Conservation (phyloP, 1,140 invertebrate genomes). For the Trinorchestia longiramus region DNA sequence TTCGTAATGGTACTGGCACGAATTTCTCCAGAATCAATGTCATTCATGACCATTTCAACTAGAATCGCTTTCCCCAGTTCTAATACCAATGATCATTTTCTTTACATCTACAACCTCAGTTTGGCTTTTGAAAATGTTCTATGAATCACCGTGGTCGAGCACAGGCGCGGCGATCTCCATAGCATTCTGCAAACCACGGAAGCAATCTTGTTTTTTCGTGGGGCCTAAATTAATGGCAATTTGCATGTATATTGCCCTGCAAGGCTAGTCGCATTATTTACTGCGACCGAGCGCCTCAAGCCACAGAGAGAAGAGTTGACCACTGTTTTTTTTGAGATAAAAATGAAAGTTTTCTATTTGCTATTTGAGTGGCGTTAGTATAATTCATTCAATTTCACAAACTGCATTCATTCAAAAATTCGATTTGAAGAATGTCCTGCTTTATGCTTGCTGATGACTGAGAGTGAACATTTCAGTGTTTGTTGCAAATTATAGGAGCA, state of each 20-base stretch:
- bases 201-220: slow-evolving; percentile 41
- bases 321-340: slow-evolving; percentile 1
- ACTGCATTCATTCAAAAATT: not conserved
- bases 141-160: not conserved
- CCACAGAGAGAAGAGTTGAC: slow-evolving; percentile 21
- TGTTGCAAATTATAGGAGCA: not conserved
- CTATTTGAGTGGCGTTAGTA: not conserved
- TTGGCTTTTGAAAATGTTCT: not conserved
- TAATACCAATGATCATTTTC: not conserved
- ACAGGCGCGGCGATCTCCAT: not conserved
- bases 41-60: too few relatives aligned
- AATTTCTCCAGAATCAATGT: too few relatives aligned
- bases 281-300: slow-evolving; percentile 14
- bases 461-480: not conserved
- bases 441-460: not conserved
- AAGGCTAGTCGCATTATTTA: slow-evolving; percentile 49
- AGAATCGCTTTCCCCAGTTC: not conserved
- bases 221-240: slow-evolving; percentile 41
- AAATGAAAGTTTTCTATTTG: not conserved
- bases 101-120: not conserved
- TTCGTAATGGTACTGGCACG: too few relatives aligned
- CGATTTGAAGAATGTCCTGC: not conserved
- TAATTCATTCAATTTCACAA: not conserved
- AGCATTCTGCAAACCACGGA: slow-evolving; percentile 29
- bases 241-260: slow-evolving; percentile 50